Evolutionary conservation across 2,888 invertebrate species (phyloP), one percentile per base, ranked within the genome.

Genomic region (Pogonocherus hispidulus): DNA sequence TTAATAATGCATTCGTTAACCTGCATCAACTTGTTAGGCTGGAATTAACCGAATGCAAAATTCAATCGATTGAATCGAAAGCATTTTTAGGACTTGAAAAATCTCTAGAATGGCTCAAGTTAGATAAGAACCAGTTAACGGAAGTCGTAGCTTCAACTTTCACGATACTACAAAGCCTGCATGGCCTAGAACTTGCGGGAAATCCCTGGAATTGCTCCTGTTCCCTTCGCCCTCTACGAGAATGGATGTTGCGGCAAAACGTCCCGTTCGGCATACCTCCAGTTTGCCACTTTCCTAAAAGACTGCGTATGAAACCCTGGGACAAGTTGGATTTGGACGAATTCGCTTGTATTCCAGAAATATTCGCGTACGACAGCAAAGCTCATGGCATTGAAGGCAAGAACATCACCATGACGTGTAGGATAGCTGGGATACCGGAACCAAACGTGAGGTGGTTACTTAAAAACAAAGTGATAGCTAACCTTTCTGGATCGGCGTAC

Each of bases 191-290:
- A 78, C 84, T 95, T 72, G 90, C 92, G n/a, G 90, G 88, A 68
- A 95, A 95, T 84, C 93, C 92, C 0, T 94, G 94, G 94, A 92
- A 94, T 83, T 95, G 94, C 83, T 91, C 93, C 46, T 95, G 95
- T 82, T 88, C 89, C 22, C 83, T 95, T 68, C 87, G 93, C 63
- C 92, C 94, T 0, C 83, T 94, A 70, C 87, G 93, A 19, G 91
- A 92, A 78, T 95, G 94, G 94, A 93, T 95, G 92, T 84, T 92
- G 70, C 87, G 88, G 66, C 90, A 90, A 80, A 94, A 94, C 81
- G 91, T 95, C 35, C 94, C 94, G 4, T 91, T 91, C 64, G 91
- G 88, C 23, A 87, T 90, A 57, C 91, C 92, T 6, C 94, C 94
- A 0, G 87, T 90, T 1, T 95, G 95, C 79, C 88, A 89, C 49